Evolutionary conservation across 1,140 invertebrate species (phyloP), one percentile per base, ranked within the genome.

Genomic region (Aphelenchoides besseyi): DNA sequence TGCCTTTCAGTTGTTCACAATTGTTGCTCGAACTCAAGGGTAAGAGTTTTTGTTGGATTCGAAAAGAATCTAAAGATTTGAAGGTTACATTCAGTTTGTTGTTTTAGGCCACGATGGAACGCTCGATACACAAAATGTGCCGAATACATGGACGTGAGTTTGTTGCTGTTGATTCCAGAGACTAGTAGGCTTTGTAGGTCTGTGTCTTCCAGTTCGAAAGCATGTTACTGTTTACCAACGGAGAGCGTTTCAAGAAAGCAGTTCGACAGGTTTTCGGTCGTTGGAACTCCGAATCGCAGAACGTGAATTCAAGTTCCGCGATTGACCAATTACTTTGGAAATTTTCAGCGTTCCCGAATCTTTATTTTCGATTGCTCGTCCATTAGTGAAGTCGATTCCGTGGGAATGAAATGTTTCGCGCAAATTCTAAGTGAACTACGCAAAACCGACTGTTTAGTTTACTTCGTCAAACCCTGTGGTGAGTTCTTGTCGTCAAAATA

Each of bases 171-270:
- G n/a, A n/a, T n/a, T n/a, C n/a, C n/a, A n/a, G n/a, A n/a, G 72
- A 29, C 57, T 62, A 35, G 30, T n/a, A n/a, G n/a, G n/a, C n/a
- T n/a, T n/a, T n/a, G n/a, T n/a, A n/a, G n/a, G n/a, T n/a, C n/a
- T 74, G 74, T 74, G 57, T 75, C 0, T 77, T 72, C 16, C 75
- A 55, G 8, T 75, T 75, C 41, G 74, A 75, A 59, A 16, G 33
- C 23, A 52, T 69, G 18, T 53, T 75, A 1, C 70, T 75, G 8
- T 75, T 75, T 41, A 76, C 74, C 16, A 75, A 75, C 41, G 74
- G 35, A 16, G 74, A 75, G 33, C 75, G 74, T 12, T 75, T 75
- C 62, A 72, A 75, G 30, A 70, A 73, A 59, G 18, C 53, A 16
- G 70, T 72, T 16, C 30, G 48, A 9, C 53, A 77, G 29, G 53